These are phyloP conservation scores for Oriolus oriolus DNA, from an alignment of 2,113 vertebrate species.

Conservation along the genomic window DNA sequence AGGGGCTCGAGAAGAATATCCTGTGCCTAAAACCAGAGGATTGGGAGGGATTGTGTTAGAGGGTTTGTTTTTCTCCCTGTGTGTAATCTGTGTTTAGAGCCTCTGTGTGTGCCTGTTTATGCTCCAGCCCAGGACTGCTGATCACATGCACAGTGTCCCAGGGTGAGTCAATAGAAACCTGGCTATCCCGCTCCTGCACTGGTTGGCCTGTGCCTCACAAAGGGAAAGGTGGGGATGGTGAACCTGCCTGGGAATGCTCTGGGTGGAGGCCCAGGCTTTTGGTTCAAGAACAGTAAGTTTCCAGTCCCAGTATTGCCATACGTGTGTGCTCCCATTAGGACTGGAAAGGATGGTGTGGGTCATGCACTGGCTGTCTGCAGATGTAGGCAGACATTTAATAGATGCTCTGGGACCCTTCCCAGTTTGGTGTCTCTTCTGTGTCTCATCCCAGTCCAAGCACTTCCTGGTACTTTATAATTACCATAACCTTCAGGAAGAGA, in stretches of 20 bases:
- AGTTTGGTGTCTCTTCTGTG: neutral
- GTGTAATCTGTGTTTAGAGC: neutral
- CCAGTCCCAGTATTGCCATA: neutral
- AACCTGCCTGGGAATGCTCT: constrained; percentile 1
- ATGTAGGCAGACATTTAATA: neutral
- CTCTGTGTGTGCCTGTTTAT: neutral
- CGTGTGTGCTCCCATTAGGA: neutral
- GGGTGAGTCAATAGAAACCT: neutral
- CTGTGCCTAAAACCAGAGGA: neutral
- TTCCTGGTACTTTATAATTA: neutral
- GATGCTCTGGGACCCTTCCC: neutral
- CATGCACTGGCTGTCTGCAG: neutral
- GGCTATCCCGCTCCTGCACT: neutral
- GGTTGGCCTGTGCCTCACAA: neutral
- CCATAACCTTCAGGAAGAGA: neutral
- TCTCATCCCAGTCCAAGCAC: neutral
- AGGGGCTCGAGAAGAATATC: neutral
- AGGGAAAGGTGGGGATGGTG: neutral
- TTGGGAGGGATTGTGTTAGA: neutral
- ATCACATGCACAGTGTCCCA: neutral
- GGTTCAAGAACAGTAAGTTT: neutral
- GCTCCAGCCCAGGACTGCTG: neutral
- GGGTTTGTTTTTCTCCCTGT: neutral
- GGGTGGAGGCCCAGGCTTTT: neutral
- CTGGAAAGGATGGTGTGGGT: neutral